Conservation (phyloP, 2,888 invertebrate genomes). For the Agrochola macilenta region DNA sequence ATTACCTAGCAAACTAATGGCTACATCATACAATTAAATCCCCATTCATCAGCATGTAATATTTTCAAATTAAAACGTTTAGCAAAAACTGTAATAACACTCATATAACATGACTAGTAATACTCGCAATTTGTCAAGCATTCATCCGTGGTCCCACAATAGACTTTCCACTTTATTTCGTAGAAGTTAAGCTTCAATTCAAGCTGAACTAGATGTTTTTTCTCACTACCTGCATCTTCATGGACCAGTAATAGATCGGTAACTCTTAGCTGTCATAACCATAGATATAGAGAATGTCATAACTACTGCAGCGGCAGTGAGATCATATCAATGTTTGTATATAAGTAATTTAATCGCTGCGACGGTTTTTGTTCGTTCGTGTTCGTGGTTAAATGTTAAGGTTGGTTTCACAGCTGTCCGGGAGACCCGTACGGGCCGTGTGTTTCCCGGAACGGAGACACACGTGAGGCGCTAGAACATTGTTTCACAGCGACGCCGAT, state of each 20-base stretch:
- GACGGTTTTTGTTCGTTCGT: no score
- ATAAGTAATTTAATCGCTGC: neutral
- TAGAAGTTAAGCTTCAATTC: neutral
- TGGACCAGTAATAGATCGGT: constrained; percentile 34
- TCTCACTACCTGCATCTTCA: neutral
- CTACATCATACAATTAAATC: constrained; percentile 9
- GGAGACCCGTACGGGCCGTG: no score
- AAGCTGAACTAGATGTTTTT: neutral
- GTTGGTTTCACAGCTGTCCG: no score
- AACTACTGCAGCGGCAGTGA: no score
- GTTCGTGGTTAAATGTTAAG: no score
- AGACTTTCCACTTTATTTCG: constrained; percentile 1
- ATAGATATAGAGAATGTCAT: no score
- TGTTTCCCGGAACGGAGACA: no score
- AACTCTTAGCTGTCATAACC: constrained; percentile 21
- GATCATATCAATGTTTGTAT: neutral
- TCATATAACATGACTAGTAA: constrained; percentile 25
- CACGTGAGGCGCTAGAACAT: no score
- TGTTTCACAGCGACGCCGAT: no score
- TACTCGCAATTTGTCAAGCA: constrained; percentile 38
- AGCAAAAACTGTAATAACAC: constrained; percentile 39
- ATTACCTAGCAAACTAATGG: constrained; percentile 8
- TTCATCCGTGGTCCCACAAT: neutral
- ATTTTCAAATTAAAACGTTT: constrained; percentile 18
- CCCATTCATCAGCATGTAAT: constrained; percentile 31